Base-by-base conservation (phyloP, 2,888 invertebrate species). In the Amphipyra tragopoginis region DNA sequence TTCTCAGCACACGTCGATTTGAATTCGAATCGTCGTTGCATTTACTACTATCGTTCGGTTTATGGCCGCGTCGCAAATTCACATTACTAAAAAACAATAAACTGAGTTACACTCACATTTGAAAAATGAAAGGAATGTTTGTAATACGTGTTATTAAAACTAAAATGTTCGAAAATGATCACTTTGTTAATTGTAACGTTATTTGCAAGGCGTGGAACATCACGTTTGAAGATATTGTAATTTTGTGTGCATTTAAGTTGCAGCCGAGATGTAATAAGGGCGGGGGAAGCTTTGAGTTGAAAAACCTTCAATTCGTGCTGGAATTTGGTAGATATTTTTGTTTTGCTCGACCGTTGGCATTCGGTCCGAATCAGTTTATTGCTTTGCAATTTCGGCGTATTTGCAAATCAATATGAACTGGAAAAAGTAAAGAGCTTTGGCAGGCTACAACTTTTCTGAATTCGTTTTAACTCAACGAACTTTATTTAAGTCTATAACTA, bases 281-380 rank as follows among this genome's bases (percentile, higher is more conserved):
- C 58, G 50, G 52, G 48, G 45, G 44, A 64, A 71, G 71, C 62
- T 67, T 62, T 45, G 86, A 85, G 90, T 88, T 88, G 77, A 90
- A 86, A 86, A 86, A 86, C 88, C 90, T 88, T 62, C 63, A 45
- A 73, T 72, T 79, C 88, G 90, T 90, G 90, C 80, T 85, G 86
- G 89, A 89, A 90, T 91, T 87, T 77, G 81, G 76, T 69, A 73
- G 82, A 61, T 40, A 10, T 82, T 73, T 72, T 77, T 67, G 40
- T 65, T 80, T 80, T 62, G 70, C 66, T 71, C 77, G 72, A 79
- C 77, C 75, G 76, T 45, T 77, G 78, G 61, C 69, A 69, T 73
- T 78, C 68, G 57, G 65, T 58, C 53, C 48, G 56, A 64, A 65
- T 65, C 68, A 21, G 29, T 29, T 29, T 72, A 77, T 77, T 81